Percentiles rank a stretch among this genome's conserved stretches.
Evolutionary conservation across 2,797 vertebrate genomes (phyloP).

Genomic region (Anguilla marmorata): DNA sequence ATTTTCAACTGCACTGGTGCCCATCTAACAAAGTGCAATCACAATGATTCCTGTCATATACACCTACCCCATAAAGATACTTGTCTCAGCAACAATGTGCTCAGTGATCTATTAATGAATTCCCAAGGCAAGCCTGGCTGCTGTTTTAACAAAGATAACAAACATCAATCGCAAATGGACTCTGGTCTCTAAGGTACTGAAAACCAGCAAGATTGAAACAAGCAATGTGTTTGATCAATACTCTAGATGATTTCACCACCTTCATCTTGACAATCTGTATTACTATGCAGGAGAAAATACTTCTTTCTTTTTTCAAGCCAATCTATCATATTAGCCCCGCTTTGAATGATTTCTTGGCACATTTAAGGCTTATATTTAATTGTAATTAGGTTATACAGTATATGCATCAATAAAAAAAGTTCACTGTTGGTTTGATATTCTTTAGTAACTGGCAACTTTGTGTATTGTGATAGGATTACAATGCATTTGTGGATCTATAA

Average conservation of each 20-base stretch:
- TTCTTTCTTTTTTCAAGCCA: neutral
- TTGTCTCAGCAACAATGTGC: neutral
- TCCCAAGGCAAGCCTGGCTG: neutral
- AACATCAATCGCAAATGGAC: neutral
- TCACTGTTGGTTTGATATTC: neutral
- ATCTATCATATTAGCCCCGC: neutral
- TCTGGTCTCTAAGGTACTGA: constrained; percentile 1
- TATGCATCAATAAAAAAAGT: neutral
- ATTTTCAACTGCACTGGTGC: neutral
- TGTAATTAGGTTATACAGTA: no score
- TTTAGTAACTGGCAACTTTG: neutral
- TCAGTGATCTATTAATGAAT: neutral
- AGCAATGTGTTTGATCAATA: constrained; percentile 7
- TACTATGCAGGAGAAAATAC: neutral
- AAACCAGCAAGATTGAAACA: neutral
- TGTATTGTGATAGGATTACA: neutral
- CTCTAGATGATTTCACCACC: neutral
- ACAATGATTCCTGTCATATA: neutral
- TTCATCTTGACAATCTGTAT: neutral
- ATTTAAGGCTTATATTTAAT: no score
- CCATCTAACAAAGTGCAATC: neutral
- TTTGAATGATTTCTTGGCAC: neutral
- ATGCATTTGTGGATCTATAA: neutral
- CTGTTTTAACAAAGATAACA: neutral
- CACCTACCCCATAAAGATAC: neutral